Conservation (phyloP, 2,797 vertebrate species). For the Rhyacichthys aspro region DNA sequence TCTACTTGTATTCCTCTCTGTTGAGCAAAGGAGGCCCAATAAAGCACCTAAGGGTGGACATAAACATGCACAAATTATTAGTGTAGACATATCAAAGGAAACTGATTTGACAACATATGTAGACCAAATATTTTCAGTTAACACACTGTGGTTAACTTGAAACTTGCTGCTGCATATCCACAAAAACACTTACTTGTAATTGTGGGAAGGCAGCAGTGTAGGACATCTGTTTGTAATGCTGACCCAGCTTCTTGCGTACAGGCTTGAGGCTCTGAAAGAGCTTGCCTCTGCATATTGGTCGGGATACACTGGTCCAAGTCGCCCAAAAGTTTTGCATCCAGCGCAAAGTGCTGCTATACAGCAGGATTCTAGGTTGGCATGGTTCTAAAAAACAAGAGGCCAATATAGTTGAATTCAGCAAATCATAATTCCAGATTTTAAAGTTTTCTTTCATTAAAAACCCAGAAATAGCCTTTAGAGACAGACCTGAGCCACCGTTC, state of each 20-base stretch:
- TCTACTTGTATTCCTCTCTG: conserved; percentile 95
- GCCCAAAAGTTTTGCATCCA: conserved; percentile 99
- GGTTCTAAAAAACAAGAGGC: conserved; percentile 75
- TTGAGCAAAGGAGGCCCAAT: conserved; percentile 98
- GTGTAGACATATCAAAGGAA: not conserved
- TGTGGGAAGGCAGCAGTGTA: conserved; percentile 92
- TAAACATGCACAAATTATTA: not conserved
- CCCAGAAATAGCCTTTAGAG: not conserved
- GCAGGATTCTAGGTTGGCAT: conserved; percentile 89
- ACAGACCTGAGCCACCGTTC: conserved; percentile 80
- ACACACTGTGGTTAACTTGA: no score
- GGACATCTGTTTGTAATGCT: conserved; percentile 97
- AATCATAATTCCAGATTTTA: not conserved
- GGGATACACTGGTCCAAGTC: conserved; percentile 93
- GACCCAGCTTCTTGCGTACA: conserved; percentile 93
- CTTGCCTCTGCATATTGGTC: conserved; percentile 95
- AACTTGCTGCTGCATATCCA: not conserved
- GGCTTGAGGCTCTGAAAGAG: conserved; percentile 95
- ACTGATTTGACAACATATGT: not conserved
- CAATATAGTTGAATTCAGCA: not conserved
- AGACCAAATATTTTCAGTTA: no score
- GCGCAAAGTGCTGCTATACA: conserved; percentile 97
- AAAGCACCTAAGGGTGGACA: conserved; percentile 85
- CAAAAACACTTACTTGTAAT: conserved; percentile 84
- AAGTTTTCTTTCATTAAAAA: not conserved